These are phyloP conservation scores for Lacerta agilis DNA, from an alignment of 2,797 vertebrate genomes.

Conservation along the genomic window DNA sequence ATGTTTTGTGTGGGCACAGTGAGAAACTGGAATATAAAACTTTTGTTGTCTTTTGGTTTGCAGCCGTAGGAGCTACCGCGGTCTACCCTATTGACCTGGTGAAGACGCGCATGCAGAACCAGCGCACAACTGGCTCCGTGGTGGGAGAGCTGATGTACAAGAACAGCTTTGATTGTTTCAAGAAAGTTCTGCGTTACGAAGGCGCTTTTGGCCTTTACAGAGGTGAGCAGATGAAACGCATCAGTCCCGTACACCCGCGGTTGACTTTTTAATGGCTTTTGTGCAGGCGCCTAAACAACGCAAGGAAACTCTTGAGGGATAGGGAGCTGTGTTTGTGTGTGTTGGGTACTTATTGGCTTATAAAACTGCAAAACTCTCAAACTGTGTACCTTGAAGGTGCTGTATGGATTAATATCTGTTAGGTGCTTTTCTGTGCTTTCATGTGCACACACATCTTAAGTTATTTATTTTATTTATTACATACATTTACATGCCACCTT, in stretches of 20 bases:
- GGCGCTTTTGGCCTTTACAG: constrained; percentile 95
- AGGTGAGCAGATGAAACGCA: constrained; percentile 79
- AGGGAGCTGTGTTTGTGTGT: not conserved
- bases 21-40: not conserved
- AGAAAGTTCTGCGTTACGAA: constrained; percentile 93
- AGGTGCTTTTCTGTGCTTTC: not conserved
- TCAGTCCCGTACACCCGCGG: not conserved
- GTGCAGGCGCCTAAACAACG: not conserved
- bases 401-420: not conserved
- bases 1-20: not conserved
- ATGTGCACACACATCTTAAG: no score
- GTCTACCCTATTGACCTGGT: constrained; percentile 97
- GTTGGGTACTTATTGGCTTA: not conserved
- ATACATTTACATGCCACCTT: no score
- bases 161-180: constrained; percentile 97
- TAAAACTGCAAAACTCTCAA: not conserved
- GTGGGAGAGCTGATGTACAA: constrained; percentile 96
- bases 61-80: constrained; percentile 93
- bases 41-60: not conserved
- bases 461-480: no score
- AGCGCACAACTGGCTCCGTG: constrained; percentile 89
- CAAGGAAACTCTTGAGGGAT: not conserved
- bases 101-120: constrained; percentile 98
- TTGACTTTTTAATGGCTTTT: not conserved
- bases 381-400: not conserved